Conservation (phyloP, 2,888 invertebrate genomes). For the Aphidoletes aphidimyza region DNA sequence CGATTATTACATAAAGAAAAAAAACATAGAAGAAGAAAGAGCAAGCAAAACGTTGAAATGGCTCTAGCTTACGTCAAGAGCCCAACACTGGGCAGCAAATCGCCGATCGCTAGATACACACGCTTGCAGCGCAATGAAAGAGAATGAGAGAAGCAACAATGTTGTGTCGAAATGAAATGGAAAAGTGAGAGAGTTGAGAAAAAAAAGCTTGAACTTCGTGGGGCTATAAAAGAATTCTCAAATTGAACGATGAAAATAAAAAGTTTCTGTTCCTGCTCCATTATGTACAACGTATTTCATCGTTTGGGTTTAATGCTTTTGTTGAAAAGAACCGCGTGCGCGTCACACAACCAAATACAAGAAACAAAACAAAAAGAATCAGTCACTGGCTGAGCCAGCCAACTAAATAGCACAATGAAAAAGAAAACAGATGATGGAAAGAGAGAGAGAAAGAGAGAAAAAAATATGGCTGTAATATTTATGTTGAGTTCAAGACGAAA, state of each 20-base stretch:
- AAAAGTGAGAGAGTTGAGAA: not conserved
- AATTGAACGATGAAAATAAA: constrained; percentile 12
- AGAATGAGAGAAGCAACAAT: too few relatives aligned
- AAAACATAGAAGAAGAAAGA: not conserved
- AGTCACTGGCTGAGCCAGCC: too few relatives aligned
- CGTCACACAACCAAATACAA: not conserved
- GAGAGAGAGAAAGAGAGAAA: not conserved
- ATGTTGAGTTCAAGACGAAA: constrained; percentile 23
- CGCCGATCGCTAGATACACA: not conserved
- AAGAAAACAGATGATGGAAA: too few relatives aligned
- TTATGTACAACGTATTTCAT: constrained; percentile 26
- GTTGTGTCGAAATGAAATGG: not conserved
- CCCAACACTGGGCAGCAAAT: not conserved
- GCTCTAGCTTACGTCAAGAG: not conserved
- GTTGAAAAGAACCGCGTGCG: constrained; percentile 8
- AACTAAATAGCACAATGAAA: too few relatives aligned
- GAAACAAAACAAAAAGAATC: too few relatives aligned
- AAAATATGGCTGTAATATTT: not conserved
- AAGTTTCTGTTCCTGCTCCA: constrained; percentile 17
- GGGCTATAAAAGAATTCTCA: not conserved
- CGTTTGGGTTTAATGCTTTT: constrained; percentile 33
- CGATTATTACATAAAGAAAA: constrained; percentile 31
- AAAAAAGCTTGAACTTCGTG: not conserved
- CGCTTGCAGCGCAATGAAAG: not conserved
- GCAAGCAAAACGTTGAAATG: not conserved